Evolutionary conservation across 2,888 invertebrate species (phyloP), one percentile per base, ranked within the genome.

Genomic region (Clepsis dumicolana): DNA sequence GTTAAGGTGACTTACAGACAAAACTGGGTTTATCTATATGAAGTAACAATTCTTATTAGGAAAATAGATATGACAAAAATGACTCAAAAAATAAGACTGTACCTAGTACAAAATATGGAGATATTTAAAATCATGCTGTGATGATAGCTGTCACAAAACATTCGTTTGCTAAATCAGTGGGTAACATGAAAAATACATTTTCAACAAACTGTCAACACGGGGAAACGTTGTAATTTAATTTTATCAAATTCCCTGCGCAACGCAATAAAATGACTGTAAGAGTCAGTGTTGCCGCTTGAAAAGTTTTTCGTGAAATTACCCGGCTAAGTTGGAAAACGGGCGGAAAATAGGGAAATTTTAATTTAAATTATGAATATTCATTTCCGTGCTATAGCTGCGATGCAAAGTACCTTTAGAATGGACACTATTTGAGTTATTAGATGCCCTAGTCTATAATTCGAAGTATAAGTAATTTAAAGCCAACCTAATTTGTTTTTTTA

Each of bases 301-400:
- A 29, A 27, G 14, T 8, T 18, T 38, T 50, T 14, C 32, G 52
- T 32, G 41, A 64, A 54, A 68, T 53, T 41, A 25, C 59, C 59
- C 52, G 64, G 41, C 24, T 52, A 59, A 59, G 59, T 64, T 53
- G 52, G 16, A n/a, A 68, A 64, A 50, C 52, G 52, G 25, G 44
- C 32, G 54, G 61, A 61, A 66, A 61, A 54, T 44, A 44, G 32
- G 52, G 63, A 52, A 68, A 68, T 68, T 68, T 38, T 21, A 64
- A 64, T 53, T 27, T 52, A 32, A 68, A 57, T 59, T 38, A 57
- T 64, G 63, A 59, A 68, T 59, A 64, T 59, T 64, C 41, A 67
- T 67, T 50, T 52, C n/a, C 56, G 35, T 25, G 44, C 61, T 66
- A n/a, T n/a, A 25, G 32, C 54, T 48, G 25, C 53, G 60, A 62